phyloP scores from a whole-genome alignment of 2,797 vertebrate genomes.

The Etheostoma nigrum region DNA sequence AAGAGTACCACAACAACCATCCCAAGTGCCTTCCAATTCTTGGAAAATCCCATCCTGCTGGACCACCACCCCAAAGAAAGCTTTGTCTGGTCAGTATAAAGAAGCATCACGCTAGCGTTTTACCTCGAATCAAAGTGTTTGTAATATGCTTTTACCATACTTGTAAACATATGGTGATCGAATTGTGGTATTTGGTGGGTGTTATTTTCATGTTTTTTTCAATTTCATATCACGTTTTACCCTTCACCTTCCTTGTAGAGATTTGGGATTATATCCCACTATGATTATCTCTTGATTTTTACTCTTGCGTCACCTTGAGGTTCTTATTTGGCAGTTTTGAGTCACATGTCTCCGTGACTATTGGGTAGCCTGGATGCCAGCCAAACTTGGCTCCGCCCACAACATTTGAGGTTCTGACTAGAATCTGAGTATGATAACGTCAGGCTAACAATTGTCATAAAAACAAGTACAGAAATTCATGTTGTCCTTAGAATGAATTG shows the following conservation, averaged over 20 bases:
- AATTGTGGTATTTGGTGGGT: neutral
- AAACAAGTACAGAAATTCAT: neutral
- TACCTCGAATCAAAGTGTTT: neutral
- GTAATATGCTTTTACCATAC: neutral
- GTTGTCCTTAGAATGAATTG: neutral
- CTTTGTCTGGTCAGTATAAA: slow-evolving; percentile 83
- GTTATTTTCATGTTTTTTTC: neutral
- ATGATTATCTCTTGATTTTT: neutral
- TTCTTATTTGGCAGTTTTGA: neutral
- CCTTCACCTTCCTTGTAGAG: neutral
- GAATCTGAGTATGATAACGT: no score
- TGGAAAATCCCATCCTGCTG: slow-evolving; percentile 80
- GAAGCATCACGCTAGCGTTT: neutral
- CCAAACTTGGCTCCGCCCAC: no score
- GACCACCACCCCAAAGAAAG: slow-evolving; percentile 78
- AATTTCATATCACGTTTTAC: neutral
- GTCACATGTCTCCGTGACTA: neutral
- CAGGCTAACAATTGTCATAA: neutral
- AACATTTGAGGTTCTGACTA: no score
- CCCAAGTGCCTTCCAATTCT: slow-evolving; percentile 73
- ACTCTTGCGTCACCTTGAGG: neutral
- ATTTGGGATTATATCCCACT: neutral
- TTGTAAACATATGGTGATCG: neutral
- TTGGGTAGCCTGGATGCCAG: no score
- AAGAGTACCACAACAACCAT: slow-evolving; percentile 68